These are phyloP conservation scores for Setophaga petechia DNA, from an alignment of 2,113 vertebrate genomes.

Conservation along the genomic window DNA sequence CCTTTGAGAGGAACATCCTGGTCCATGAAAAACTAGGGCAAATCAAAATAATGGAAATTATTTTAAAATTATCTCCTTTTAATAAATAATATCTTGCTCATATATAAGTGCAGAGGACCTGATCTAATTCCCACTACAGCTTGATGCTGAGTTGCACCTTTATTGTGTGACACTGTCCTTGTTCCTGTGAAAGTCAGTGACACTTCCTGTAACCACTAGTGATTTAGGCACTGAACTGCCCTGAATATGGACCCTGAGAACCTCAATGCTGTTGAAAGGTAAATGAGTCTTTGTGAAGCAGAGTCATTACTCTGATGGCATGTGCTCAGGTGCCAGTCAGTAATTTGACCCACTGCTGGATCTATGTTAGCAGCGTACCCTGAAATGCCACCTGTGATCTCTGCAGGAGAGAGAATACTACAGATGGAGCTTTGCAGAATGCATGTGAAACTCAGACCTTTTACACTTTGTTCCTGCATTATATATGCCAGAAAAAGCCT, in stretches of 20 bases:
- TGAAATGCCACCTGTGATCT: background rate
- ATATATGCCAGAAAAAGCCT: background rate
- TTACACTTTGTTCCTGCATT: background rate
- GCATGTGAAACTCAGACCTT: background rate
- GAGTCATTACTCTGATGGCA: background rate
- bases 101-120: background rate
- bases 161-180: background rate
- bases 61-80: background rate
- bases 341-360: background rate
- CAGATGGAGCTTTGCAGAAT: background rate
- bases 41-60: constrained; percentile 2
- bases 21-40: background rate
- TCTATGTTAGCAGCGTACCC: background rate
- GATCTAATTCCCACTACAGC: background rate
- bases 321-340: background rate
- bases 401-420: background rate
- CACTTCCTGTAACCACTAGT: background rate
- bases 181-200: background rate
- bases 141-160: background rate
- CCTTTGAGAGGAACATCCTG: background rate
- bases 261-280: background rate
- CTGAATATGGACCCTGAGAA: background rate
- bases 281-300: constrained; percentile 3
- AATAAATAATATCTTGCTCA: background rate
- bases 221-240: background rate